These are phyloP conservation scores for Scarus forsteni DNA, from an alignment of 2,797 vertebrate genomes.

Conservation along the genomic window DNA sequence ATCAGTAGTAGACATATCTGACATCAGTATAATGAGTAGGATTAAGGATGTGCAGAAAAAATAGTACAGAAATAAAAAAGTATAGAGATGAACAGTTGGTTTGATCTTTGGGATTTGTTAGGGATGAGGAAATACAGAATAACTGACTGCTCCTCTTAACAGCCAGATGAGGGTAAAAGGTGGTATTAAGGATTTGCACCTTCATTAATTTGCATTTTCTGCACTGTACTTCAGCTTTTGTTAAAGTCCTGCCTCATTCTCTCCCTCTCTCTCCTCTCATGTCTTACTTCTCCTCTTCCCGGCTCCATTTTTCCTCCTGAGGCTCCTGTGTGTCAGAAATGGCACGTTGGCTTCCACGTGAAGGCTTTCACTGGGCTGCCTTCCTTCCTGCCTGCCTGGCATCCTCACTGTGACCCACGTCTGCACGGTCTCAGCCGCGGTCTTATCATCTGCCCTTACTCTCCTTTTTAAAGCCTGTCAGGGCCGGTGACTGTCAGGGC, in stretches of 20 bases:
- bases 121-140: too few relatives aligned
- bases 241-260: neutral
- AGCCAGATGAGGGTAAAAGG: too few relatives aligned
- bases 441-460: conserved; percentile 26
- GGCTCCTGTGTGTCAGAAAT: conserved; percentile 40
- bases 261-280: conserved; percentile 1
- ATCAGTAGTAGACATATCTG: too few relatives aligned
- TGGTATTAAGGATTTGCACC: neutral
- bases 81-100: too few relatives aligned
- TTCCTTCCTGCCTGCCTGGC: conserved; percentile 31
- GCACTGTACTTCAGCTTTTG: neutral
- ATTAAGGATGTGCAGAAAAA: too few relatives aligned
- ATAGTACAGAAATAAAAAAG: too few relatives aligned
- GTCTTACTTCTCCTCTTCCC: conserved; percentile 12
- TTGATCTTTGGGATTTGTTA: too few relatives aligned
- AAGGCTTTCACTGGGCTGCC: conserved; percentile 49
- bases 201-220: neutral
- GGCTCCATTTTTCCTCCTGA: conserved; percentile 38
- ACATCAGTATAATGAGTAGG: too few relatives aligned
- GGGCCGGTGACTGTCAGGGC: too few relatives aligned
- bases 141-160: too few relatives aligned
- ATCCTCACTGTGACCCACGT: conserved; percentile 53
- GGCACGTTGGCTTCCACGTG: conserved; percentile 76
- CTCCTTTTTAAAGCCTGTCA: too few relatives aligned
- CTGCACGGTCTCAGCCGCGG: conserved; percentile 54